phyloP scores from a whole-genome alignment of 2,888 invertebrate genomes.

The Bembecia ichneumoniformis region DNA sequence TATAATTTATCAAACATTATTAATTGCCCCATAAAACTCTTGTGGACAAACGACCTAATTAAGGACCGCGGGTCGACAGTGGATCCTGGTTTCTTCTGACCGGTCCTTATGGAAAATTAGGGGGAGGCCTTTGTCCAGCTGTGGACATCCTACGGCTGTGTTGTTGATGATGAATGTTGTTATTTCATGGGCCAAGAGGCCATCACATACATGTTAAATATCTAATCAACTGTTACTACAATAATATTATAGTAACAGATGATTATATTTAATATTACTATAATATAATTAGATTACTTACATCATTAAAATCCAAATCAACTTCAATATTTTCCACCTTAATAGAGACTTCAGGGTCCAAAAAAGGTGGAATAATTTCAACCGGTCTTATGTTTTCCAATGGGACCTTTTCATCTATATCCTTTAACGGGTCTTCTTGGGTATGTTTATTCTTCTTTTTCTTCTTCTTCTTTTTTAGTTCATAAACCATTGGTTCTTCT shows the following conservation, averaged over 20 bases:
- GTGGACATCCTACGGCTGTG: too few relatives aligned
- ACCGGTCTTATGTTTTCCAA: constrained; percentile 14
- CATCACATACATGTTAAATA: too few relatives aligned
- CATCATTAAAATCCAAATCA: constrained; percentile 59
- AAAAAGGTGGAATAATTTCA: constrained; percentile 15
- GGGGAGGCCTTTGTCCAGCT: too few relatives aligned
- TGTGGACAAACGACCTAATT: too few relatives aligned
- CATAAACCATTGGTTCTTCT: constrained; percentile 56
- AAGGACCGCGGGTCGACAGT: too few relatives aligned
- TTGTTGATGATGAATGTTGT: background rate
- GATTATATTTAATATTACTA: too few relatives aligned
- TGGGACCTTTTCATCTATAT: constrained; percentile 30
- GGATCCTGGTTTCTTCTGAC: too few relatives aligned
- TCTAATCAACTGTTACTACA: too few relatives aligned
- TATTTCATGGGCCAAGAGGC: background rate
- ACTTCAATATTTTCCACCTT: constrained; percentile 64
- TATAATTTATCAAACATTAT: too few relatives aligned
- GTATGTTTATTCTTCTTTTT: constrained; percentile 45
- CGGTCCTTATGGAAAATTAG: too few relatives aligned
- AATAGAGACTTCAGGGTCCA: constrained; percentile 55
- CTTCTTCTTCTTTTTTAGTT: constrained; percentile 55
- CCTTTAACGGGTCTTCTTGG: constrained; percentile 56
- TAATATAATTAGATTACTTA: constrained; percentile 23
- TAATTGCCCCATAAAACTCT: too few relatives aligned
- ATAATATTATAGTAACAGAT: too few relatives aligned